These are phyloP conservation scores for Mythimna vitellina DNA, from an alignment of 2,888 invertebrate genomes.

Conservation along the genomic window DNA sequence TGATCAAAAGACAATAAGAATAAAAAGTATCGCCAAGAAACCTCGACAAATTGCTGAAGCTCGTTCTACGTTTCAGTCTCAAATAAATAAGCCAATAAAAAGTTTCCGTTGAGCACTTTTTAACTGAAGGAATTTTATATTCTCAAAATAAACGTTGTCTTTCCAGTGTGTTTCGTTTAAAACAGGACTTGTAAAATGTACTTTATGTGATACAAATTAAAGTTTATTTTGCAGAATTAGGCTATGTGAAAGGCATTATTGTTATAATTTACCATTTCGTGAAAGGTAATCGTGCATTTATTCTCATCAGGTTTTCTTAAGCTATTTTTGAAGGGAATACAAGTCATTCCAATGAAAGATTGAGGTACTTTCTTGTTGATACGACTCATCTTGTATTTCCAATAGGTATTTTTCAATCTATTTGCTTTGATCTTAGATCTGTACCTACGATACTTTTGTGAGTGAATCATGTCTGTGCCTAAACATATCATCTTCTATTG, in stretches of 20 bases:
- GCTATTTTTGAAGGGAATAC: slow-evolving; percentile 17
- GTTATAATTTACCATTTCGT: slow-evolving; percentile 35
- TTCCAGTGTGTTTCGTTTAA: slow-evolving; percentile 29
- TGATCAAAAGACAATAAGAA: slow-evolving; percentile 31
- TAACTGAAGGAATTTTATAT: slow-evolving; percentile 46
- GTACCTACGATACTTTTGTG: background rate
- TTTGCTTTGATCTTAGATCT: background rate
- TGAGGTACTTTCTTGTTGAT: background rate
- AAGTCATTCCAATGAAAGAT: slow-evolving; percentile 17
- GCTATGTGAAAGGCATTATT: slow-evolving; percentile 15
- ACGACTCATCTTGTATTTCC: slow-evolving; percentile 5
- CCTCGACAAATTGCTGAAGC: slow-evolving; percentile 50
- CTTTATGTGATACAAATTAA: slow-evolving; percentile 12
- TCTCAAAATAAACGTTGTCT: slow-evolving; percentile 51
- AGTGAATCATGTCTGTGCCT: background rate
- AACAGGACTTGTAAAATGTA: slow-evolving; percentile 26
- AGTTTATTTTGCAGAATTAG: slow-evolving; percentile 9
- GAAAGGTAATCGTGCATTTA: slow-evolving; percentile 28
- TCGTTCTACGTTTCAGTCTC: slow-evolving; percentile 54
- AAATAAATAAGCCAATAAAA: slow-evolving; percentile 66
- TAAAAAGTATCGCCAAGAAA: slow-evolving; percentile 34
- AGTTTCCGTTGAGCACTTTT: slow-evolving; percentile 53
- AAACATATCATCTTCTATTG: background rate
- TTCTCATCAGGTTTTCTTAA: slow-evolving; percentile 25
- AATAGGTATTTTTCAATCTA: background rate